phyloP scores from a whole-genome alignment of 2,113 vertebrate species.

The Bubo scandiacus region DNA sequence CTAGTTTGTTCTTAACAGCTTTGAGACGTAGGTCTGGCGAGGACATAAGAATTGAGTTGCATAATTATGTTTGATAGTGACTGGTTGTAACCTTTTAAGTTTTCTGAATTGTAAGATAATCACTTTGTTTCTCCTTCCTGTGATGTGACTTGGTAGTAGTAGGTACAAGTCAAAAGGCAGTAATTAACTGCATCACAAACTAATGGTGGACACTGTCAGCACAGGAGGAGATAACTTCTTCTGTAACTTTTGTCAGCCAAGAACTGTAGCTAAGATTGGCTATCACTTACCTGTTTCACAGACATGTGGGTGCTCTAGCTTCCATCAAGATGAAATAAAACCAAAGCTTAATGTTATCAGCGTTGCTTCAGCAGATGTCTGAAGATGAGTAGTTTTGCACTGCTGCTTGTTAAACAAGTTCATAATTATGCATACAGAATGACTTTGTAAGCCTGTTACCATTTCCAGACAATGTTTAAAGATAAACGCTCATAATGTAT shows the following conservation, averaged over 20 bases:
- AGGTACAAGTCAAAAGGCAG: background rate
- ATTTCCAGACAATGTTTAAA: background rate
- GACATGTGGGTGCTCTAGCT: background rate
- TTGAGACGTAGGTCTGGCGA: background rate
- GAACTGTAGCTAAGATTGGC: background rate
- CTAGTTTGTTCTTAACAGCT: background rate
- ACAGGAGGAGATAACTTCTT: background rate
- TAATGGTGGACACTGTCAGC: background rate
- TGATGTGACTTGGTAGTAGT: background rate
- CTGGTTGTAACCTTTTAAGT: background rate
- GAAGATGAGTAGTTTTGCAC: background rate
- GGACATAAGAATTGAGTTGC: background rate
- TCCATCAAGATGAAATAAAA: background rate
- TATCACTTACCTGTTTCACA: background rate
- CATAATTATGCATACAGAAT: background rate
- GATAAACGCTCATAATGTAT: background rate
- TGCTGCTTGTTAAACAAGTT: background rate
- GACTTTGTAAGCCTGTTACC: background rate
- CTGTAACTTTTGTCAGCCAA: background rate
- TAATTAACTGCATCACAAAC: background rate
- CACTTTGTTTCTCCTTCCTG: background rate
- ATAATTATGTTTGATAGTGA: background rate
- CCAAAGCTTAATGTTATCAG: background rate
- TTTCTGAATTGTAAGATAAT: background rate
- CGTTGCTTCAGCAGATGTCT: rapidly evolving